These are phyloP conservation scores for Sebastes elongatus DNA, from an alignment of 2,797 vertebrate species.

Conservation along the genomic window DNA sequence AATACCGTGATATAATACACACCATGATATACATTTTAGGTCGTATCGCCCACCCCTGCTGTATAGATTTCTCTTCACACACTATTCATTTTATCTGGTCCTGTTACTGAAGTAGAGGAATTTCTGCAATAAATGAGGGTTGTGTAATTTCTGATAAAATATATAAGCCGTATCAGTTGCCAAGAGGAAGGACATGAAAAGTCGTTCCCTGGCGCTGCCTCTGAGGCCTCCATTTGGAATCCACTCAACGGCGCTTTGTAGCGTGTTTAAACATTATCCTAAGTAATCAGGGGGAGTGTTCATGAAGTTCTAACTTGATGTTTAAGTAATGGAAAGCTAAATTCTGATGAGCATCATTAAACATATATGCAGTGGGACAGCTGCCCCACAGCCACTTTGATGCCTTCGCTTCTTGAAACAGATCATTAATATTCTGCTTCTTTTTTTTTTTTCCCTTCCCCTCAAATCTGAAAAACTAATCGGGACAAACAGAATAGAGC, in stretches of 20 bases:
- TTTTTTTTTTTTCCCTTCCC: slow-evolving; percentile 10
- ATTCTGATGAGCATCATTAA: slow-evolving; percentile 73
- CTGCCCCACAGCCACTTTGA: slow-evolving; percentile 68
- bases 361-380: slow-evolving; percentile 76
- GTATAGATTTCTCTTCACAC: slow-evolving; percentile 4
- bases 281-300: slow-evolving; percentile 62
- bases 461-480: slow-evolving; percentile 30
- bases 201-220: slow-evolving; percentile 60
- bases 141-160: slow-evolving; percentile 56
- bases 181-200: slow-evolving; percentile 61
- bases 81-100: slow-evolving; percentile 6
- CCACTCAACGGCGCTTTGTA: slow-evolving; percentile 61
- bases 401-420: slow-evolving; percentile 58
- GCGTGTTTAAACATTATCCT: slow-evolving; percentile 68
- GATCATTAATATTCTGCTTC: slow-evolving; percentile 53
- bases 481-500: slow-evolving; percentile 40
- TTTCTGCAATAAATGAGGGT: slow-evolving; percentile 34
- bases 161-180: slow-evolving; percentile 49
- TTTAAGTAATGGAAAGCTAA: slow-evolving; percentile 75
- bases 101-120: not conserved
- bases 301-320: slow-evolving; percentile 64
- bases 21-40: no score
- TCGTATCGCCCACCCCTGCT: no score
- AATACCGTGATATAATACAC: no score
- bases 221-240: slow-evolving; percentile 59